Base-by-base conservation (phyloP, 2,888 invertebrate genomes). In the Orthonevra nobilis region DNA sequence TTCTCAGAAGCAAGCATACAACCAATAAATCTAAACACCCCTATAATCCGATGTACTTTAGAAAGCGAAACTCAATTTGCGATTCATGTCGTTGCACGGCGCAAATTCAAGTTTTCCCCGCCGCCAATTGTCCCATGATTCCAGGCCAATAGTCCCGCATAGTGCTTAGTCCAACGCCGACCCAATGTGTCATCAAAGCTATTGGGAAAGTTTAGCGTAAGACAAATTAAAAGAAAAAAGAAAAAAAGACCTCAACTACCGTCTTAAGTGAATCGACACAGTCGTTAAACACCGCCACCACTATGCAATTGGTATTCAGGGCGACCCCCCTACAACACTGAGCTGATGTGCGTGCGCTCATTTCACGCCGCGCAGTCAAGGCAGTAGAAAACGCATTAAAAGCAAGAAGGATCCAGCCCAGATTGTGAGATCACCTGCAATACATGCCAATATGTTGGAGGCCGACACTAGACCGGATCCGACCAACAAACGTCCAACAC, bases 1-100 rank as follows among this genome's bases (percentile, higher is more conserved):
- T n/a, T n/a, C n/a, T n/a, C n/a, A n/a, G n/a, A n/a, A n/a, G n/a
- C n/a, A n/a, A n/a, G n/a, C n/a, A n/a, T n/a, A n/a, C n/a, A n/a
- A n/a, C n/a, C n/a, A n/a, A n/a, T n/a, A n/a, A n/a, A n/a, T n/a
- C n/a, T n/a, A n/a, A n/a, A n/a, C n/a, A n/a, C 64, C 68, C 68
- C 68, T 36, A 74, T 68, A 40, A 9, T 23, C 12, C 3, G 19
- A 28, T n/a, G 15, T 36, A 60, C 60, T 54, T 68, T 77, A 77
- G 70, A 77, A 77, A 77, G 70, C 77, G 77, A 77, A 77, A 77
- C 69, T 72, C 50, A 77, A 70, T 77, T 77, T 56, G 32, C 52
- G 32, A 77, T 77, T 64, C 77, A 77, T 70, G 70, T 60, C 64
- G 52, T 15, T 19, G 28, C 20, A 32, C 28, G 60, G 58, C 52